Evolutionary conservation across 2,888 invertebrate species (phyloP), one percentile per base, ranked within the genome.

Genomic region (Megalurothrips usitatus): DNA sequence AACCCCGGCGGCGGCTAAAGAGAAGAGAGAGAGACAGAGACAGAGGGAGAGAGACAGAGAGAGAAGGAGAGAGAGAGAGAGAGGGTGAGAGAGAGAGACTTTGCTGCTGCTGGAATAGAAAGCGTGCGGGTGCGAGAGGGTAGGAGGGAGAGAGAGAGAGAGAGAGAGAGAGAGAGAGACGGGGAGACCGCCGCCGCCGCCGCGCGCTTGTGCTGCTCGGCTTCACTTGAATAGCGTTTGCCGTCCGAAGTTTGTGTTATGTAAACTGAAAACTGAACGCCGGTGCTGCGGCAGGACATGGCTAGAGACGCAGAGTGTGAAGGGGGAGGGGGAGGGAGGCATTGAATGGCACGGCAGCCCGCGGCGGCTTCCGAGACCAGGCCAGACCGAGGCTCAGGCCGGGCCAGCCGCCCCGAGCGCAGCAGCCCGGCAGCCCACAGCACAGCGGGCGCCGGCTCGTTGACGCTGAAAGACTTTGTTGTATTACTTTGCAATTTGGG

Each of bases 401-500:
- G 6, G 34, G 6, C 34, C 34, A 43, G 34, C 34, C 34, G 6
- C 34, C 34, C 34, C 34, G 34, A 2, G 34, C n/a, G n/a, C n/a
- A n/a, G n/a, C 34, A 43, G 34, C 34, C 34, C 3, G 34, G 34
- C 34, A 43, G 6, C n/a, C n/a, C n/a, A n/a, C n/a, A n/a, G n/a
- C n/a, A n/a, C n/a, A n/a, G n/a, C n/a, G n/a, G 52, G 52, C 8
- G 14, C 52, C 52, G 68, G 68, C 26, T 26, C 68, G 68, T 12
- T 75, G 68, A 75, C 23, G 68, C 26, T 75, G 68, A 75, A 75
- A 75, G 68, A 75, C 68, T 75, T 75, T 75, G 68, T 75, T 75
- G 68, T 75, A 75, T 75, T 75, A 75, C 68, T 75, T 75, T 75
- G 68, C 68, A 75, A 75, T 75, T 75, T 75, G 68, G 68, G 23